Evolutionary conservation across 2,113 vertebrate species (phyloP).

Genomic region (Brachyhypopomus gauderio): DNA sequence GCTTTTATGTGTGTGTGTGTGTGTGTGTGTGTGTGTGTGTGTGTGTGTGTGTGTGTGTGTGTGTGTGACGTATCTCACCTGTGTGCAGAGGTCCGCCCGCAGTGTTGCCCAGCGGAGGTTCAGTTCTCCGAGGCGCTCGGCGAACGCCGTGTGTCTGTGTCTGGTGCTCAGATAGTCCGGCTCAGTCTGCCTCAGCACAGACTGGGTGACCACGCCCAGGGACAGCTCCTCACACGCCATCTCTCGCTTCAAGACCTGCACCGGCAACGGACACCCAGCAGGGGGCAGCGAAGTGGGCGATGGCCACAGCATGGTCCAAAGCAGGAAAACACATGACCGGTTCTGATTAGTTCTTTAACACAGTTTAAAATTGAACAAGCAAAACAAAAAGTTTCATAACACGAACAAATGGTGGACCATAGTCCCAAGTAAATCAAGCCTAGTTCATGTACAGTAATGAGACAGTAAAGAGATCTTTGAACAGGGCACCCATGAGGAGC

Average conservation of each 20-base stretch:
- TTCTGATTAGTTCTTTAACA: too few species aligned
- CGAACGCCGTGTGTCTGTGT: constrained; percentile 79
- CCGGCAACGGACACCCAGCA: not conserved
- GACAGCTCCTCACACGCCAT: constrained; percentile 80
- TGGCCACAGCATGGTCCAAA: too few species aligned
- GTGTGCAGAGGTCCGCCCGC: constrained; percentile 71
- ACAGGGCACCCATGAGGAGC: too few species aligned
- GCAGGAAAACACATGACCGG: too few species aligned
- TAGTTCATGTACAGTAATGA: too few species aligned
- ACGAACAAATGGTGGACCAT: too few species aligned
- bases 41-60: not conserved
- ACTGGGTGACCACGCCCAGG: constrained; percentile 85
- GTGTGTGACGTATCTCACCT: constrained; percentile 71
- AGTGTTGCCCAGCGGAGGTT: constrained; percentile 80
- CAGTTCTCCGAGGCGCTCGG: constrained; percentile 83
- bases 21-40: not conserved
- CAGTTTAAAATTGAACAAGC: too few species aligned
- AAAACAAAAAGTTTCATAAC: too few species aligned
- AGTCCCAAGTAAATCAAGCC: too few species aligned
- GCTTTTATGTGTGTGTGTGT: too few species aligned
- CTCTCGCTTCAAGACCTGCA: constrained; percentile 78
- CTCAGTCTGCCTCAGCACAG: constrained; percentile 75
- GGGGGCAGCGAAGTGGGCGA: not conserved
- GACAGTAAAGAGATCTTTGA: not conserved
- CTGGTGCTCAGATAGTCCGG: constrained; percentile 70